Evolutionary conservation across 2,888 invertebrate species (phyloP).

Genomic region (Lasioglossum marginatum): DNA sequence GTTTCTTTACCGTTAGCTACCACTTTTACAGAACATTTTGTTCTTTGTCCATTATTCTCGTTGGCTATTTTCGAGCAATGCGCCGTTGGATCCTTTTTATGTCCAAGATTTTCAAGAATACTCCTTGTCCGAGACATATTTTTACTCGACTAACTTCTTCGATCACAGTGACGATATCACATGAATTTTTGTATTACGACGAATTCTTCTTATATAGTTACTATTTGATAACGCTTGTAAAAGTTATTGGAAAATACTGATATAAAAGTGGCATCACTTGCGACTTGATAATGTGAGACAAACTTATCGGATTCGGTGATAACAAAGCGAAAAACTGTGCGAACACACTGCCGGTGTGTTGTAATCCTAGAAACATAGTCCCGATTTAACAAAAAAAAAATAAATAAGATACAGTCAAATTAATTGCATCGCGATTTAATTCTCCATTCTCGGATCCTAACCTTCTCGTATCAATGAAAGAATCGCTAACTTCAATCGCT

Average conservation of each 20-base stretch:
- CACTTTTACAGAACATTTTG: background rate
- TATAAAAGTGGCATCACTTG: background rate
- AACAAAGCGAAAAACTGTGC: background rate
- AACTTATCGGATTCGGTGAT: background rate
- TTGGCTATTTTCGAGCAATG: background rate
- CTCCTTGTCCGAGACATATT: background rate
- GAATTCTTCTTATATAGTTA: slow-evolving; percentile 9
- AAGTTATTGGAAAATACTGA: background rate
- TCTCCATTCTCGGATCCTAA: background rate
- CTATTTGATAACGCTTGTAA: background rate
- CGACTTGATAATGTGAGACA: background rate
- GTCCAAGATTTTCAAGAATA: background rate
- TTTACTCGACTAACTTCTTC: background rate
- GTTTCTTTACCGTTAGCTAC: background rate
- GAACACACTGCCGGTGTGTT: background rate
- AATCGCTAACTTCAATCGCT: background rate
- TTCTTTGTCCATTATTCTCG: background rate
- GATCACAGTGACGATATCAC: background rate
- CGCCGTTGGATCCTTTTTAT: background rate
- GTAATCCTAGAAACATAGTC: slow-evolving; percentile 35
- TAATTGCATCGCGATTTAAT: background rate
- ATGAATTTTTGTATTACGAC: background rate
- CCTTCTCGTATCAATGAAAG: background rate
- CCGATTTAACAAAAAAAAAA: background rate
- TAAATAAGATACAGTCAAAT: background rate